Conservation (phyloP, 1,140 invertebrate genomes). For the Pogonus chalceus region DNA sequence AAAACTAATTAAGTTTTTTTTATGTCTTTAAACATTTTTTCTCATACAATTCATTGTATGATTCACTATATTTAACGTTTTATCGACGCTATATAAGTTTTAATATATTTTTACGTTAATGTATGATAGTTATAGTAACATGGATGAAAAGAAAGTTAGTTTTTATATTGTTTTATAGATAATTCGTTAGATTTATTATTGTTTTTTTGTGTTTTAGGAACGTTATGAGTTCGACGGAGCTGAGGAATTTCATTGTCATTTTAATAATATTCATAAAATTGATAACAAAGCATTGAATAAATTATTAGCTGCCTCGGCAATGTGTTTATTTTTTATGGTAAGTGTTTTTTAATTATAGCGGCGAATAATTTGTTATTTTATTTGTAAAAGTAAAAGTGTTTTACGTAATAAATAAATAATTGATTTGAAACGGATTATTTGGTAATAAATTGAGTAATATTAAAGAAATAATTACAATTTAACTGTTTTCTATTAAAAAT, state of each 20-base stretch:
- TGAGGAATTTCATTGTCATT: constrained; percentile 28
- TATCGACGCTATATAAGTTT: constrained; percentile 15
- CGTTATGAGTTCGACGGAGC: constrained; percentile 16
- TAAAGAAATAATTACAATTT: no score
- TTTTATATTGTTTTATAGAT: constrained; percentile 2
- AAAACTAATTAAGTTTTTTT: no score
- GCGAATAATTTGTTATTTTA: not conserved
- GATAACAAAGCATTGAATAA: constrained; percentile 30
- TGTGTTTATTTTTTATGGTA: constrained; percentile 58
- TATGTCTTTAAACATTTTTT: no score
- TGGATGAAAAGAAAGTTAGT: constrained; percentile 12
- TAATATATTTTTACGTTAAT: not conserved
- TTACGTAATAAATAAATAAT: constrained; percentile 10
- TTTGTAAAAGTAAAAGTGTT: no score
- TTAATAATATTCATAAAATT: constrained; percentile 13
- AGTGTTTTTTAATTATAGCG: constrained; percentile 18
- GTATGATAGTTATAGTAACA: not conserved
- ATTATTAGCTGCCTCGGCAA: constrained; percentile 44
- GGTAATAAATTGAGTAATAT: constrained; percentile 8
- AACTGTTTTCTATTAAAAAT: not conserved
- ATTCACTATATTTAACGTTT: not conserved
- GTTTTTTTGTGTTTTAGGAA: constrained; percentile 16
- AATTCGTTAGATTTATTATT: constrained; percentile 4
- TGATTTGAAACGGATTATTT: constrained; percentile 8
- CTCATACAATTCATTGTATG: no score